Conservation (phyloP, 2,113 vertebrate genomes). For the Erinaceus europaeus region DNA sequence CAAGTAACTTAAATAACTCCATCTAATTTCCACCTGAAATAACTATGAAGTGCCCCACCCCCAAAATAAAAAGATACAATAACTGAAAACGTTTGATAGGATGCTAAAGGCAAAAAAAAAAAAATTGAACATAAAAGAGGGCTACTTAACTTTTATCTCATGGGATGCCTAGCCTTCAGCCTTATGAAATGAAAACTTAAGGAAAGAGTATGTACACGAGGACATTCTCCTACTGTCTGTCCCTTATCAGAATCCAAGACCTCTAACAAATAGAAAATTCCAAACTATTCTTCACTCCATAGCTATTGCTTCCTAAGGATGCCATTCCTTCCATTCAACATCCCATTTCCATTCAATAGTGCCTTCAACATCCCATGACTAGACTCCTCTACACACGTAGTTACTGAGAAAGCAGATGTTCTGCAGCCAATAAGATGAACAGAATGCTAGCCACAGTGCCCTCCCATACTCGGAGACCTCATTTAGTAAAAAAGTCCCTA, state of each 20-base stretch:
- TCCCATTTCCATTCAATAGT: neutral
- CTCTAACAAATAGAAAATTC: neutral
- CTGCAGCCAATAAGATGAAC: neutral
- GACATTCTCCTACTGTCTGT: neutral
- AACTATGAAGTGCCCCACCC: neutral
- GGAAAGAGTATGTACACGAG: neutral
- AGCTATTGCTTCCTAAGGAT: neutral
- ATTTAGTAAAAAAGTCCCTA: neutral
- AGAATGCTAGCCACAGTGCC: neutral
- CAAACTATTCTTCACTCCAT: neutral
- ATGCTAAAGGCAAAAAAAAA: neutral
- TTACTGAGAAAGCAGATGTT: neutral
- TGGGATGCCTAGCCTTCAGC: neutral
- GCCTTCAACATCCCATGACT: too few species aligned
- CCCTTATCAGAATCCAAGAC: neutral
- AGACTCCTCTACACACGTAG: neutral
- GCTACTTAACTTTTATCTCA: neutral
- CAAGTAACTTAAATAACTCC: neutral
- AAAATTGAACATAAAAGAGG: neutral
- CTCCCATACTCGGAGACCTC: neutral
- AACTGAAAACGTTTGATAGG: too few species aligned
- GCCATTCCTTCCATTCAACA: neutral
- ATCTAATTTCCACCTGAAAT: constrained; percentile 12
- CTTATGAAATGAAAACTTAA: neutral
- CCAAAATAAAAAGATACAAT: neutral